Evolutionary conservation across 2,113 vertebrate species (phyloP), one percentile per base, ranked within the genome.

Genomic region (Ondatra zibethicus): DNA sequence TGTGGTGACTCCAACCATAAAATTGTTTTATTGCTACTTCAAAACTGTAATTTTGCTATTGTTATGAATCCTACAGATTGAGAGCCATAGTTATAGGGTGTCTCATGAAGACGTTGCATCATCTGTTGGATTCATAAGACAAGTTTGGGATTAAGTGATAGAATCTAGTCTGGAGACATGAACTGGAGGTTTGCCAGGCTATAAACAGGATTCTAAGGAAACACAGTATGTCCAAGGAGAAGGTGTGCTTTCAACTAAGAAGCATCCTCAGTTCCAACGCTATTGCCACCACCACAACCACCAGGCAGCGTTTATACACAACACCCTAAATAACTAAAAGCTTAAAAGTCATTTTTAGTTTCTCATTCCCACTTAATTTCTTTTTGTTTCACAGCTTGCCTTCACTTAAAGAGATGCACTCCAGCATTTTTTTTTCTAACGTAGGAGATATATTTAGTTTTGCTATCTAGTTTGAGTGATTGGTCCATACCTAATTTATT

Each of bases 381-480:
- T 70, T 94, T 95, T 95, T 84, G 50, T 87, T 89, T 94, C 19
- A 91, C 70, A 89, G 52, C 36, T 87, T 88, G n/a, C 68, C 36
- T 78, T 96, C 89, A 14, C 65, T 14, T 61, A n/a, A 88, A 78
- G 55, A 75, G 29, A 81, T 63, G 45, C 4, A 70, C 3, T 50
- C 2, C 75, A 75, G 50, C 19, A 14, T 58, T 58, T 89, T 80
- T 92, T 85, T 84, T 88, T 7, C 65, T 76, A 77, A 52, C 13
- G n/a, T 23, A 19, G 52, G 50, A 78, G 36, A n/a, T 95, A n/a
- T 29, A 55, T 84, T 94, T 81, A 42, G 42, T 29, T 16, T 58
- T 25, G 78, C 88, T 78, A 70, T 75, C 42, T n/a, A 66, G 17
- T 36, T 89, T 73, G 29, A 14, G 29, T 70, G 21, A 39, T 73